Evolutionary conservation across 2,113 vertebrate species (phyloP), one percentile per base, ranked within the genome.

Genomic region (Tretioscincus oriximinensis): DNA sequence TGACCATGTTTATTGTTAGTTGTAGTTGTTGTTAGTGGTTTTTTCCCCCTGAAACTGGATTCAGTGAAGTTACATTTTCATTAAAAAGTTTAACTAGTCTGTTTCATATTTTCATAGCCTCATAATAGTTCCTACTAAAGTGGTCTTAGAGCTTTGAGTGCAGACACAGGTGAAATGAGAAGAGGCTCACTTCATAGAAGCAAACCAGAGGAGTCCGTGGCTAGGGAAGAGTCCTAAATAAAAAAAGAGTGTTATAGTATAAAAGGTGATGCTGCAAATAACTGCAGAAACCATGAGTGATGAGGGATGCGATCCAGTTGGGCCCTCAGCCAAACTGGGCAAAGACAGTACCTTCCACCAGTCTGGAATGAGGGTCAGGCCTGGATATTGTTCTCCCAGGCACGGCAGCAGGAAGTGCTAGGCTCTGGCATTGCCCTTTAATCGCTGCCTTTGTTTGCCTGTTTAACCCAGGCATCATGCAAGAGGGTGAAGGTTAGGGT

Each of bases 401-500:
- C 28, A 70, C 73, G n/a, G 49, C 21, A 82, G 80, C 65, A 82
- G 80, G 80, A 82, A 82, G 66, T 82, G n/a, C 66, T 73, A 70
- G 73, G 12, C 66, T 63, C 80, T 76, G 65, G 73, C 58, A 16
- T 70, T 82, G 80, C 80, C 80, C 66, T 76, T 82, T 76, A 70
- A 76, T 76, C 35, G n/a, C 67, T 76, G 67, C n/a, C 73, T 82
- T 76, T 82, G 80, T 82, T 76, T 77, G 85, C 78, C 85, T 91
- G 89, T 87, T 82, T 88, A 82, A 82, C 90, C 92, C 87, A 92
- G 90, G 80, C 81, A 73, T 88, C 85, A 70, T 61, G 66, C 91
- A 90, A 87, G 83, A 84, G 87, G 85, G 45, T 92, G 90, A 92
- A 92, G 93, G 92, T 93, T 85, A 85, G 84, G 72, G 65, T 72